Conservation (phyloP, 1,140 invertebrate species). For the Steinernema khuongi region DNA sequence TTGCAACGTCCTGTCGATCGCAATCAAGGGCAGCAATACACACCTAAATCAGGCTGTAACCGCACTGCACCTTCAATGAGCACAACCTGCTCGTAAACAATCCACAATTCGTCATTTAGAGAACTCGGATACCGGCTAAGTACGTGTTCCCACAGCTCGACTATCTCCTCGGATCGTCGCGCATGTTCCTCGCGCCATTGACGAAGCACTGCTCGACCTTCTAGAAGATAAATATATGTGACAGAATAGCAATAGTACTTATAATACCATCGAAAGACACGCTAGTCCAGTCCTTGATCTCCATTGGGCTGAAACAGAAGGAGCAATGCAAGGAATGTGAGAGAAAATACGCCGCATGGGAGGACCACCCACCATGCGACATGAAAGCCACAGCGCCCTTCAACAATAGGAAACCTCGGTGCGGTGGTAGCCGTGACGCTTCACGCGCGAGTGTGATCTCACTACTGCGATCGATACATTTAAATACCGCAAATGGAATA, state of each 20-base stretch:
- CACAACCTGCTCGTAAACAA: slow-evolving; percentile 81
- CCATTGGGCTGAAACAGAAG: no score
- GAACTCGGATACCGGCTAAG: slow-evolving; percentile 71
- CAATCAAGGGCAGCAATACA: slow-evolving; percentile 82
- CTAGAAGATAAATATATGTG: slow-evolving; percentile 35
- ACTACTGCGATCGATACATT: no score
- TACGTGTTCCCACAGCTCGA: slow-evolving; percentile 76
- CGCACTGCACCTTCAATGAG: not conserved
- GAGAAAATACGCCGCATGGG: no score
- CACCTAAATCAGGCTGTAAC: slow-evolving; percentile 35
- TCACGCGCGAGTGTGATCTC: no score
- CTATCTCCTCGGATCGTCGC: slow-evolving; percentile 77
- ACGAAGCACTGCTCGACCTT: slow-evolving; percentile 64
- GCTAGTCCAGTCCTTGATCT: slow-evolving; percentile 23
- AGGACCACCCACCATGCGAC: no score
- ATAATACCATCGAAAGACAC: slow-evolving; percentile 19
- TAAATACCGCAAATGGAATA: no score
- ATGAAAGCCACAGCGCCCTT: no score
- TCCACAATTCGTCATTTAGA: slow-evolving; percentile 85
- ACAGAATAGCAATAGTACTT: not conserved
- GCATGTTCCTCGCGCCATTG: slow-evolving; percentile 86
- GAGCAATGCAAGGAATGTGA: no score
- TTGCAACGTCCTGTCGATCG: slow-evolving; percentile 71
- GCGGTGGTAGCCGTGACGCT: no score
- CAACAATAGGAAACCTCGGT: no score